These are phyloP conservation scores for Pangasius krempfi DNA, from an alignment of 2,797 vertebrate species.

Conservation along the genomic window DNA sequence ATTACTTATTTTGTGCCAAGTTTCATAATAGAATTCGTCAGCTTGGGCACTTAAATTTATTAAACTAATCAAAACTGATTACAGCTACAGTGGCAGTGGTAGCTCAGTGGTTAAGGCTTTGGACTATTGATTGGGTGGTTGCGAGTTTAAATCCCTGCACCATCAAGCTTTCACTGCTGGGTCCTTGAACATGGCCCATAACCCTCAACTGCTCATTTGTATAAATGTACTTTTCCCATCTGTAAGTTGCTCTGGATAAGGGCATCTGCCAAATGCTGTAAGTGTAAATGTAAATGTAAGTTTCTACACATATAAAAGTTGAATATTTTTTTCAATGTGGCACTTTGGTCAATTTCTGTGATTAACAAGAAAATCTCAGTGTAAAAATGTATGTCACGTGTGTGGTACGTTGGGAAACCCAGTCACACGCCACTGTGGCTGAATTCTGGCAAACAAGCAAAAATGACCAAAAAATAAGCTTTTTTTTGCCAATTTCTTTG, in stretches of 20 bases:
- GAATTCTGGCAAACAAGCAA: neutral
- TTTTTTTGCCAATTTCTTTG: neutral
- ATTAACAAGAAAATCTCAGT: neutral
- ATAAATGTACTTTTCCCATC: neutral
- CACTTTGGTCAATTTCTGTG: neutral
- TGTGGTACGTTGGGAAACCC: neutral
- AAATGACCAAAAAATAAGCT: neutral
- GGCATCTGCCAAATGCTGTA: neutral
- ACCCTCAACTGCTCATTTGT: neutral
- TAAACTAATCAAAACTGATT: conserved; percentile 41
- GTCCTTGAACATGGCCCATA: neutral
- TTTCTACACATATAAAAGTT: neutral
- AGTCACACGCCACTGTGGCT: neutral
- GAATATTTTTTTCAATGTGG: neutral
- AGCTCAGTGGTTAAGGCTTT: neutral
- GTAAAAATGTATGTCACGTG: neutral
- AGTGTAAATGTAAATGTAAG: neutral
- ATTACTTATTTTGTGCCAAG: conserved; percentile 22
- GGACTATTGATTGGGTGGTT: neutral
- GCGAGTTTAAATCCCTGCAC: neutral
- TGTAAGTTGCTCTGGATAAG: conserved; percentile 4
- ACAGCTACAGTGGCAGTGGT: neutral
- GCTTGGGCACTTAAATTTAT: conserved; percentile 6
- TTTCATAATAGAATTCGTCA: conserved; percentile 30
- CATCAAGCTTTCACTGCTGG: neutral